A percentile compares a stretch with the other conserved stretches of the same genome.
Conservation (phyloP, 2,797 vertebrate genomes). For the Myiotriccus ornatus region DNA sequence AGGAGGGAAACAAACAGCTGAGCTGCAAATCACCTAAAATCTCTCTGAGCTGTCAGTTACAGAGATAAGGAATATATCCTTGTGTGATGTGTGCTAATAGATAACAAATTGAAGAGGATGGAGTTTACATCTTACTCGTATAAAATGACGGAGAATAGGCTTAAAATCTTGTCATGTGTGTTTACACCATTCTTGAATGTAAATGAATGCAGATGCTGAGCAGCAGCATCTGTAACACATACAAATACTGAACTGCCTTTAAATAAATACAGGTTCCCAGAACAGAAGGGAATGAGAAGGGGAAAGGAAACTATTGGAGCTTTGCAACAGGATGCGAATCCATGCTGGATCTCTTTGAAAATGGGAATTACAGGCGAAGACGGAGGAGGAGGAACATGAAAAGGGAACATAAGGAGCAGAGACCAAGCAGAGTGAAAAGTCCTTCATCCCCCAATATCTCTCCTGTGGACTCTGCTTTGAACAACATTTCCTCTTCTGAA, state of each 20-base stretch:
- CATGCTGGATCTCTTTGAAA: slow-evolving; percentile 97
- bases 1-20: slow-evolving; percentile 11
- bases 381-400: slow-evolving; percentile 86
- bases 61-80: slow-evolving; percentile 16
- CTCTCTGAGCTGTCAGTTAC: not conserved
- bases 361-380: slow-evolving; percentile 92
- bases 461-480: slow-evolving; percentile 60
- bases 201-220: slow-evolving; percentile 69
- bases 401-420: slow-evolving; percentile 81
- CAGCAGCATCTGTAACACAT: slow-evolving; percentile 57
- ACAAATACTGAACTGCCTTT: slow-evolving; percentile 48
- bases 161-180: slow-evolving; percentile 62
- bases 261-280: slow-evolving; percentile 86
- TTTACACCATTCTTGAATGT: slow-evolving; percentile 65
- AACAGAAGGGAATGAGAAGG: slow-evolving; percentile 92
- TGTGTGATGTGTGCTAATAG: slow-evolving; percentile 34
- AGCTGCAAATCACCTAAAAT: slow-evolving; percentile 24
- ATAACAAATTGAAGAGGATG: slow-evolving; percentile 38
- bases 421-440: slow-evolving; percentile 46
- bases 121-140: slow-evolving; percentile 33
- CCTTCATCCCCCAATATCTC: not conserved
- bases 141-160: slow-evolving; percentile 44
- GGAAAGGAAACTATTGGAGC: slow-evolving; percentile 97
- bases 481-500: slow-evolving; percentile 57
- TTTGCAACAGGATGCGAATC: slow-evolving; percentile 94